Conservation (phyloP, 1,140 invertebrate genomes). For the Carposina sasakii region DNA sequence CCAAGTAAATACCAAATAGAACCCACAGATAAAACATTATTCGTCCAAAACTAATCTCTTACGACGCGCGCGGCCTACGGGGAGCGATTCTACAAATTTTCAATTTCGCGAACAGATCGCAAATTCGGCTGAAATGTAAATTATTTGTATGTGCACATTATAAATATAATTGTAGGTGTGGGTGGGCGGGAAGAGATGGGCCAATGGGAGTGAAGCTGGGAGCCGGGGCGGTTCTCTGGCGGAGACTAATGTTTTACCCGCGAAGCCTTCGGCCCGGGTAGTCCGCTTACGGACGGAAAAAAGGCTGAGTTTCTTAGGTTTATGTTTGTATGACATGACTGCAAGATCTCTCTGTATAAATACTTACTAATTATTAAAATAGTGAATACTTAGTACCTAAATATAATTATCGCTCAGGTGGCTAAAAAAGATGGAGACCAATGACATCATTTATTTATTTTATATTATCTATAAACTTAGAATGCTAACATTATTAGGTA, state of each 20-base stretch:
- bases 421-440: no score
- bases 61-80: constrained; percentile 46
- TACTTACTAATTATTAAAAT: no score
- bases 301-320: no score
- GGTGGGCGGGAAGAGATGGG: constrained; percentile 42
- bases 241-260: constrained; percentile 63
- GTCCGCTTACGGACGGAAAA: constrained; percentile 18
- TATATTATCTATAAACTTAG: no score
- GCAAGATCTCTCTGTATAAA: no score
- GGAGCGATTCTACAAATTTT: constrained; percentile 71
- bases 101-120: constrained; percentile 66
- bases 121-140: constrained; percentile 71
- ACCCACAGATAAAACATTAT: no score
- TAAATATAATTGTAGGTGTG: constrained; percentile 70
- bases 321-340: no score
- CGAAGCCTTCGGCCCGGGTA: constrained; percentile 52
- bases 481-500: no score
- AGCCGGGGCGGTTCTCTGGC: constrained; percentile 44
- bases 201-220: constrained; percentile 42
- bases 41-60: constrained; percentile 49
- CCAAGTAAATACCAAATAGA: no score
- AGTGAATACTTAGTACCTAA: no score
- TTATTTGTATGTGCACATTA: constrained; percentile 68
- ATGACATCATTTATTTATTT: no score
- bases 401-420: no score